Evolutionary conservation across 2,113 vertebrate species (phyloP).

Genomic region (Cygnus atratus): DNA sequence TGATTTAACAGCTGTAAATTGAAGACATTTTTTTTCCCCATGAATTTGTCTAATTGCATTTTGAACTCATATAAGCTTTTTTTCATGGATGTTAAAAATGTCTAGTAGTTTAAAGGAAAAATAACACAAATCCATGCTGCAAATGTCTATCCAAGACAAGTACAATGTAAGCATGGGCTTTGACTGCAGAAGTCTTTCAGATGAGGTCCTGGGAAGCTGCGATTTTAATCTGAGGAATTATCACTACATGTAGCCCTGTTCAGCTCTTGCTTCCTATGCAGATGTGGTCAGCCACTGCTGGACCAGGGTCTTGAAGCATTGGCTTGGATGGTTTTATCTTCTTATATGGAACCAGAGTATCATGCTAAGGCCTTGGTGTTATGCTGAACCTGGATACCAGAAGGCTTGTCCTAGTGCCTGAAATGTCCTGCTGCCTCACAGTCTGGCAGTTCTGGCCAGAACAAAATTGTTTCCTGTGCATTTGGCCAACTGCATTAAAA

Average conservation of each 20-base stretch:
- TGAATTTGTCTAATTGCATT: background rate
- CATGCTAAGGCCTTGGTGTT: background rate
- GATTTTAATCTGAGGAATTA: background rate
- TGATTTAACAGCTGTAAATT: background rate
- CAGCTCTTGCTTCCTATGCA: background rate
- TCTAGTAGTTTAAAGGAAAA: background rate
- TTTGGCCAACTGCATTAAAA: background rate
- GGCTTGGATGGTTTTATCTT: background rate
- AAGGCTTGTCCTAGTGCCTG: background rate
- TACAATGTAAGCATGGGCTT: background rate
- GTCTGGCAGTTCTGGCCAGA: background rate
- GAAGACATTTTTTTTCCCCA: background rate
- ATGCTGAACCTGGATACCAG: background rate
- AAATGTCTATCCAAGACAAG: background rate
- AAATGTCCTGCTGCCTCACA: background rate
- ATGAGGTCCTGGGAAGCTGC: background rate
- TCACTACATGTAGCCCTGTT: accelerated
- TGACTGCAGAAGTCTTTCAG: background rate
- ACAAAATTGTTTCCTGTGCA: background rate
- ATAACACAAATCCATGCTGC: background rate
- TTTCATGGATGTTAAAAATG: background rate
- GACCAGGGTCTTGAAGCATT: background rate
- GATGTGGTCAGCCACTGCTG: background rate
- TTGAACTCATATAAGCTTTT: background rate
- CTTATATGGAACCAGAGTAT: background rate